phyloP scores from a whole-genome alignment of 2,888 invertebrate genomes.

The Pyrrhosoma nymphula region DNA sequence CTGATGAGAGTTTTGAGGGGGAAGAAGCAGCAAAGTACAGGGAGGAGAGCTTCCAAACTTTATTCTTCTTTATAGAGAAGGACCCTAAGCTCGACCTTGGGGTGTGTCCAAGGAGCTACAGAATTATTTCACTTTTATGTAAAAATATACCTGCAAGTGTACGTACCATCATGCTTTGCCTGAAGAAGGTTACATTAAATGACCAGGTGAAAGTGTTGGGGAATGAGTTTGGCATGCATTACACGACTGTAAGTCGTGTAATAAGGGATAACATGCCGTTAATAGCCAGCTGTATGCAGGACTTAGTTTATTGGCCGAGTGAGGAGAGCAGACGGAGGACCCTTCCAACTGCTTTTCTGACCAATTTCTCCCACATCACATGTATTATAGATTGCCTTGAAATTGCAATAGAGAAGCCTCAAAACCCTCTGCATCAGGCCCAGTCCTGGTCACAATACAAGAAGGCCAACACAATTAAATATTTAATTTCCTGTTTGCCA shows the following conservation, averaged over 20 bases:
- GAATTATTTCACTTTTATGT: not conserved
- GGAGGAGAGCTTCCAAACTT: not conserved
- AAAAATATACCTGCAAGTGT: no score
- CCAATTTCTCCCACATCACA: not conserved
- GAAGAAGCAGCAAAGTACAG: not conserved
- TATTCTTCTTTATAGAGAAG: not conserved
- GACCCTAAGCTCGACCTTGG: not conserved
- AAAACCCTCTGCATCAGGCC: constrained; percentile 68
- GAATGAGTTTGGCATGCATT: not conserved
- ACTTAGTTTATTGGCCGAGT: no score
- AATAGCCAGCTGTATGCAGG: not conserved
- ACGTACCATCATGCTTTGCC: not conserved
- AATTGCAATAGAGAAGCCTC: constrained; percentile 70
- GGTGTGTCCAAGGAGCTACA: not conserved
- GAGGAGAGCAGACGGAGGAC: not conserved
- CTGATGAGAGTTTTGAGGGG: no score
- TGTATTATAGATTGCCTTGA: constrained; percentile 70
- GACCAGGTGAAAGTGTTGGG: not conserved
- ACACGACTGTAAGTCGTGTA: not conserved
- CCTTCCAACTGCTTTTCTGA: not conserved
- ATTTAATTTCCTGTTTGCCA: constrained; percentile 67
- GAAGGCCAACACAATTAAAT: constrained; percentile 70
- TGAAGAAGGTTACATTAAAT: not conserved
- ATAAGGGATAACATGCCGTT: not conserved
- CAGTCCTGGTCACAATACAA: constrained; percentile 70